Percentiles rank a stretch among this genome's conserved stretches.
These are phyloP conservation scores for Leucopternis melanops DNA, from an alignment of 2,113 vertebrate genomes.

Conservation along the genomic window DNA sequence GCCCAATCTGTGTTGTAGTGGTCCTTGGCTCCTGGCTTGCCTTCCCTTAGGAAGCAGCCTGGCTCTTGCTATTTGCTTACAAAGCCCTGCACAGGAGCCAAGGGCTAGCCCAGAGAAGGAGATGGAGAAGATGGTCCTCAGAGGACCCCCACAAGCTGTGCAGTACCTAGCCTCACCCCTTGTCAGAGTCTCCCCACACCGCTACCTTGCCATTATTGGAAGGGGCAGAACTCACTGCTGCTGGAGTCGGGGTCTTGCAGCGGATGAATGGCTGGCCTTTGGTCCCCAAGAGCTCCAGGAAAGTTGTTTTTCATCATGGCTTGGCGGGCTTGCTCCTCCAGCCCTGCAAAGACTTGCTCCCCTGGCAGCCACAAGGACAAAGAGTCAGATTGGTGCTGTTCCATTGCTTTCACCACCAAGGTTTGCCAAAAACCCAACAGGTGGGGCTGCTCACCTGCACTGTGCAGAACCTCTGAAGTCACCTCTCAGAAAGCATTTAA, in stretches of 20 bases:
- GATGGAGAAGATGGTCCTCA: not conserved
- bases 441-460: constrained; percentile 50
- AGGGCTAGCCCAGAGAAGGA: not conserved
- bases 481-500: not conserved
- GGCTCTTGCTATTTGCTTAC: not conserved
- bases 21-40: not conserved
- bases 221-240: constrained; percentile 75
- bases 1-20: not conserved
- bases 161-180: not conserved
- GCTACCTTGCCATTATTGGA: constrained; percentile 57
- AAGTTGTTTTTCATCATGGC: constrained; percentile 78
- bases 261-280: constrained; percentile 57
- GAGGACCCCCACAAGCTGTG: not conserved
- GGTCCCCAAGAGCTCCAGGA: constrained; percentile 68
- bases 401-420: not conserved
- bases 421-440: constrained; percentile 1
- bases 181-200: constrained; percentile 27
- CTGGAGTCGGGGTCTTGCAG: constrained; percentile 73
- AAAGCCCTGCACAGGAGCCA: not conserved
- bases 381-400: not conserved
- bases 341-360: constrained; percentile 80
- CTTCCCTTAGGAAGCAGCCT: not conserved
- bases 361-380: constrained; percentile 74
- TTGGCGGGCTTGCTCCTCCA: constrained; percentile 79
- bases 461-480: not conserved